These are phyloP conservation scores for Ichneumoninae sp. DNA, from an alignment of 2,888 invertebrate genomes.

Conservation along the genomic window DNA sequence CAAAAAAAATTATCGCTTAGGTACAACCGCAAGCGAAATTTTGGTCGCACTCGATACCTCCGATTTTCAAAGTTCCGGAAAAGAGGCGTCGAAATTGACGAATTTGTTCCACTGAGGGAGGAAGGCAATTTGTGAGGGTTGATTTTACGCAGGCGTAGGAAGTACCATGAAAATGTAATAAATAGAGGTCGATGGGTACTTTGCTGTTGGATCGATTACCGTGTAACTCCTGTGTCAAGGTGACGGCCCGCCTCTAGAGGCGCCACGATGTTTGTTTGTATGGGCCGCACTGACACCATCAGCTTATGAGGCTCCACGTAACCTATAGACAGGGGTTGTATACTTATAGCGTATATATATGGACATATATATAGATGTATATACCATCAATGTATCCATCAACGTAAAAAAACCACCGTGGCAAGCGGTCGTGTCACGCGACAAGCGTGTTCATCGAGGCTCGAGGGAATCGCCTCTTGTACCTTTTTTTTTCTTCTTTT, in stretches of 20 bases:
- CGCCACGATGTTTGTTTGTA: background rate
- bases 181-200: conserved; percentile 14
- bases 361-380: background rate
- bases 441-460: conserved; percentile 7
- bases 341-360: background rate
- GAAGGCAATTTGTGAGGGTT: background rate
- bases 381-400: background rate
- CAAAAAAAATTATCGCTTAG: background rate
- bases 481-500: background rate
- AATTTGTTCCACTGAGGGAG: background rate
- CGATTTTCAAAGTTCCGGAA: background rate
- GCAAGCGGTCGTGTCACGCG: conserved; percentile 14
- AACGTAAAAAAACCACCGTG: conserved; percentile 11
- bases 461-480: conserved; percentile 6
- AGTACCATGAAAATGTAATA: conserved; percentile 10
- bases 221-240: conserved; percentile 29
- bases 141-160: background rate
- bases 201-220: conserved; percentile 28
- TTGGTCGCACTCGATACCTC: background rate
- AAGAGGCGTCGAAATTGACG: background rate
- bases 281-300: background rate
- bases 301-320: background rate
- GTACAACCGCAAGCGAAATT: background rate
- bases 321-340: background rate
- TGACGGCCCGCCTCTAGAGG: conserved; percentile 15